phyloP scores from a whole-genome alignment of 2,113 vertebrate species.

The Phylloscopus trochilus region DNA sequence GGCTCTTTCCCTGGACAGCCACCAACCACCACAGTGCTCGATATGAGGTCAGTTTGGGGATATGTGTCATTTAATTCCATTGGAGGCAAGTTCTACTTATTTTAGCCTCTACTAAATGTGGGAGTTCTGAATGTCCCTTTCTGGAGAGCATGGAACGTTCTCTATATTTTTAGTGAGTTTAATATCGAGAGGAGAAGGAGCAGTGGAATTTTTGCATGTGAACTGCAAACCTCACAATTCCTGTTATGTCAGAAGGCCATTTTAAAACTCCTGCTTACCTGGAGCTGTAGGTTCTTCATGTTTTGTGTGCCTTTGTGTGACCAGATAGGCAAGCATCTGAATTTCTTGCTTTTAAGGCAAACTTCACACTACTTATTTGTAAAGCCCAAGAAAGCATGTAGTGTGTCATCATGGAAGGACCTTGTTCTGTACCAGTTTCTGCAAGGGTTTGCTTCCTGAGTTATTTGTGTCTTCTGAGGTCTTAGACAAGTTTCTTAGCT shows the following conservation, averaged over 20 bases:
- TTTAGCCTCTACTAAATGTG: not conserved
- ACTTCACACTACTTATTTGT: not conserved
- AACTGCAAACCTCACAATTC: not conserved
- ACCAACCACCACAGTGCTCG: not conserved
- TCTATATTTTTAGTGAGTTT: not conserved
- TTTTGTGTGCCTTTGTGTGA: not conserved
- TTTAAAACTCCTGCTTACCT: not conserved
- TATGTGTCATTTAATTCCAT: not conserved
- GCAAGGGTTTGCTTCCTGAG: not conserved
- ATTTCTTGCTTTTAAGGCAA: not conserved
- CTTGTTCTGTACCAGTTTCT: not conserved
- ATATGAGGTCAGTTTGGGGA: not conserved
- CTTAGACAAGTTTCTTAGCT: not conserved
- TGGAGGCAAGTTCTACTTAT: not conserved
- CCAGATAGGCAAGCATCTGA: not conserved
- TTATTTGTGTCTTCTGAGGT: not conserved
- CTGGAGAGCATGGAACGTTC: not conserved
- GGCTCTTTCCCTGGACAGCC: not conserved
- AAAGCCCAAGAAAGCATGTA: not conserved
- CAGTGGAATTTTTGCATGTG: not conserved
- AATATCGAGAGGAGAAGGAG: not conserved
- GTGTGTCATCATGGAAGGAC: not conserved
- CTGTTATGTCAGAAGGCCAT: not conserved
- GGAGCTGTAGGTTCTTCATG: not conserved
- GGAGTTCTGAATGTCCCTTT: not conserved